phyloP scores from a whole-genome alignment of 1,140 invertebrate genomes.

The Ptiloglossa arizonensis region DNA sequence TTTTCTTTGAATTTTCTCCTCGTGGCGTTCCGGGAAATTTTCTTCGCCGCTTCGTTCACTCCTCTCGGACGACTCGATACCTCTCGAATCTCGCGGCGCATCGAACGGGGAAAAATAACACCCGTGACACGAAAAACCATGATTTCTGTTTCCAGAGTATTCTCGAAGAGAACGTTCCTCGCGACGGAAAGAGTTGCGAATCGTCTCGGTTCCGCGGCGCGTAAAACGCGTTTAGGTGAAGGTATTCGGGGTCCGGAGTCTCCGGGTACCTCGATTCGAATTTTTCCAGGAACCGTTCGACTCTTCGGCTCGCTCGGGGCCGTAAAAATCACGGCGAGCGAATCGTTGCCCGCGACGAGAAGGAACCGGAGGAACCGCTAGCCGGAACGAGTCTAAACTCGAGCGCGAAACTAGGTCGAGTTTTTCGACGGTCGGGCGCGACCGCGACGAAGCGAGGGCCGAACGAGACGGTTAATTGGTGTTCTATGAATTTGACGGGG shows the following conservation, averaged over 20 bases:
- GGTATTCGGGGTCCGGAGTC: too few species aligned
- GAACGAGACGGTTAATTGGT: conserved; percentile 77
- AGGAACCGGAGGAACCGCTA: conserved; percentile 38
- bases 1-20: too few species aligned
- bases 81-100: too few species aligned
- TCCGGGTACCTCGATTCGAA: too few species aligned
- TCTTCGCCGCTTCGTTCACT: conserved; percentile 64
- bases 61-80: conserved; percentile 25
- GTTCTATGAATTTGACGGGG: conserved; percentile 80
- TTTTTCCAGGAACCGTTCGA: background rate
- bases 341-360: conserved; percentile 27
- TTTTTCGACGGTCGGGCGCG: conserved; percentile 54
- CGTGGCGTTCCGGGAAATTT: too few species aligned
- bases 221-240: too few species aligned
- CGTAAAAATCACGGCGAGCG: background rate
- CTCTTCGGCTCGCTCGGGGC: background rate
- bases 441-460: conserved; percentile 52
- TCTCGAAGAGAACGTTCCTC: too few species aligned
- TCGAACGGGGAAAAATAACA: too few species aligned
- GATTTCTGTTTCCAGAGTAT: too few species aligned
- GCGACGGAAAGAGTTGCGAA: too few species aligned
- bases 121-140: too few species aligned
- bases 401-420: conserved; percentile 67
- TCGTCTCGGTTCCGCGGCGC: too few species aligned
- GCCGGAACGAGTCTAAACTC: conserved; percentile 48